Percentiles rank a stretch among this genome's conserved stretches.
These are phyloP conservation scores for Lepisosteus oculatus DNA, from an alignment of 2,113 vertebrate species.

Conservation along the genomic window DNA sequence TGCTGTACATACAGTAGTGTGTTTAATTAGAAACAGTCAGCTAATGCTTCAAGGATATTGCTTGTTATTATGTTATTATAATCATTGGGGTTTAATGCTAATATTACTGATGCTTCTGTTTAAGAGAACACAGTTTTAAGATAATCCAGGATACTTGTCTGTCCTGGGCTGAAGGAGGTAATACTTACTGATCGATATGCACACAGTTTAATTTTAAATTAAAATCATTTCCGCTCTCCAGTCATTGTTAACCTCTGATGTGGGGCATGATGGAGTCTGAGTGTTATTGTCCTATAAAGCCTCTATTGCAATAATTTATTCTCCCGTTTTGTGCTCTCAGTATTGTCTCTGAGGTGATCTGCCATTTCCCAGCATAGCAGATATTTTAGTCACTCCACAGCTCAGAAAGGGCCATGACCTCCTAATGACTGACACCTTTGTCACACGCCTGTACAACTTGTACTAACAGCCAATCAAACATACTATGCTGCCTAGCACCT, in stretches of 20 bases:
- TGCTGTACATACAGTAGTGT: not conserved
- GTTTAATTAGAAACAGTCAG: conserved; percentile 18
- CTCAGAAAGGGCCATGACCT: conserved; percentile 24
- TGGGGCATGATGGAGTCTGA: not conserved
- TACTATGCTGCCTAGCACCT: conserved; percentile 31
- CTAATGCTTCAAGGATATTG: not conserved
- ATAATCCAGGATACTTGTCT: too few relatives aligned
- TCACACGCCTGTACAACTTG: conserved; percentile 32
- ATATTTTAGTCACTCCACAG: conserved; percentile 35
- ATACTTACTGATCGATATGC: not conserved
- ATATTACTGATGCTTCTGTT: too few relatives aligned
- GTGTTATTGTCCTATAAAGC: conserved; percentile 26
- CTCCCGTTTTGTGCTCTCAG: conserved; percentile 22
- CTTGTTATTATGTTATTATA: too few relatives aligned
- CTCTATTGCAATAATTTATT: conserved; percentile 28
- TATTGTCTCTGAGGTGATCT: conserved; percentile 31
- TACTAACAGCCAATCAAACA: conserved; percentile 48
- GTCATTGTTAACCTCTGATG: not conserved
- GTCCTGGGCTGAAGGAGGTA: not conserved
- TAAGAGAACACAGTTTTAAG: too few relatives aligned
- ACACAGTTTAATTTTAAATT: conserved; percentile 21
- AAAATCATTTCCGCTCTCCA: conserved; percentile 9
- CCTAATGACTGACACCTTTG: conserved; percentile 42
- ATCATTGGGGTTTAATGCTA: too few relatives aligned
- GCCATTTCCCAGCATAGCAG: conserved; percentile 31